phyloP scores from a whole-genome alignment of 2,797 vertebrate species.

The Anas capensis region DNA sequence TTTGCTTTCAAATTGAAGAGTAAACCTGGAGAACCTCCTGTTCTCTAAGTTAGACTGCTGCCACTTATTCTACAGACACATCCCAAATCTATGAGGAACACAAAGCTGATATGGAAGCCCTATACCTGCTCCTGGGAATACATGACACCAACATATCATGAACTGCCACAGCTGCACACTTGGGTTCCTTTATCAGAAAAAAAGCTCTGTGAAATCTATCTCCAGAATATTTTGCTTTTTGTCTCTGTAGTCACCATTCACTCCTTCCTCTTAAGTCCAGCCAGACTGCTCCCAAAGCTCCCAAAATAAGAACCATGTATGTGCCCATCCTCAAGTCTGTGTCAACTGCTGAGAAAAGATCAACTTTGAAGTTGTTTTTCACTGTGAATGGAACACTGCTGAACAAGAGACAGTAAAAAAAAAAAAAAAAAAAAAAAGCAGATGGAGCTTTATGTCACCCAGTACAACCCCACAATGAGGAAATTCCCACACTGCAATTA shows the following conservation, averaged over 20 bases:
- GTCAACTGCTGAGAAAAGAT: not conserved
- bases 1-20: not conserved
- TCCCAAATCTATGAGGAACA: not conserved
- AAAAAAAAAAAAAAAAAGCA: not conserved
- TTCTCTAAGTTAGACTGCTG: not conserved
- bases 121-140: fast-evolving
- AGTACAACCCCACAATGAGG: not conserved
- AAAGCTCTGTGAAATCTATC: not conserved
- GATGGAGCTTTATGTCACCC: not conserved
- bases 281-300: not conserved
- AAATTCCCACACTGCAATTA: not conserved
- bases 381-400: not conserved
- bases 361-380: not conserved
- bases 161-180: not conserved
- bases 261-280: not conserved
- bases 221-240: not conserved
- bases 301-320: not conserved
- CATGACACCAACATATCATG: not conserved
- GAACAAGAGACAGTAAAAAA: not conserved
- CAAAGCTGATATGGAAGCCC: not conserved
- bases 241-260: not conserved
- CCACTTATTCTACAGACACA: not conserved
- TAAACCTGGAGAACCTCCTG: not conserved
- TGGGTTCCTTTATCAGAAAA: not conserved
- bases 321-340: not conserved